Percentiles rank a stretch among this genome's conserved stretches.
Conservation (phyloP, 2,888 invertebrate genomes). For the Pemphredon lugubris region DNA sequence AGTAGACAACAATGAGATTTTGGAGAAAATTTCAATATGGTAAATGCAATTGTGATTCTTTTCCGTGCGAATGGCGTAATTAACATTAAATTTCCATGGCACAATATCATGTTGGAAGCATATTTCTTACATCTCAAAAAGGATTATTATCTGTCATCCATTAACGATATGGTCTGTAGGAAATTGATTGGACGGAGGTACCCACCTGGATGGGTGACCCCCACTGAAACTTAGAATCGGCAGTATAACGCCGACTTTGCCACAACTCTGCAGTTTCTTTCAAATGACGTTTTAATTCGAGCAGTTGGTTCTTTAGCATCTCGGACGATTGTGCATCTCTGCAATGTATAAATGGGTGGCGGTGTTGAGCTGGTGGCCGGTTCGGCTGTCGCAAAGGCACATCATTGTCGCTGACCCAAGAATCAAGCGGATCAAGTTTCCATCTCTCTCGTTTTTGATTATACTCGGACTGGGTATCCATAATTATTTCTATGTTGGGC, state of each 20-base stretch:
- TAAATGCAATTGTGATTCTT: background rate
- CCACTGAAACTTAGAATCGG: constrained; percentile 67
- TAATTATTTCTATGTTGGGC: constrained; percentile 25
- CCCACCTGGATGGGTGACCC: constrained; percentile 78
- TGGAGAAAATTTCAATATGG: background rate
- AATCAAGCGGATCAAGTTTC: constrained; percentile 62
- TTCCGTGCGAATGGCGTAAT: background rate
- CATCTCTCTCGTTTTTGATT: constrained; percentile 52
- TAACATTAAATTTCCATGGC: constrained; percentile 31
- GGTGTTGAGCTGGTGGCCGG: constrained; percentile 44
- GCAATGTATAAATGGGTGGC: constrained; percentile 51
- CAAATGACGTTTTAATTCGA: constrained; percentile 61
- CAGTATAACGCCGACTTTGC: constrained; percentile 53
- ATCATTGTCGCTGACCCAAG: constrained; percentile 53
- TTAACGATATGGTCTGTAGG: constrained; percentile 62
- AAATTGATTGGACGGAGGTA: constrained; percentile 72
- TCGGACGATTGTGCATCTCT: constrained; percentile 47
- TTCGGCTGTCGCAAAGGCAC: constrained; percentile 55
- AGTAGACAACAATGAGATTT: background rate
- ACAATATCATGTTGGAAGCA: constrained; percentile 26
- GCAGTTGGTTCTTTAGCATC: constrained; percentile 50
- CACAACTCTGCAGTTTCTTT: constrained; percentile 64
- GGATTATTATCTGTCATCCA: constrained; percentile 4
- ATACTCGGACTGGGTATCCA: constrained; percentile 27
- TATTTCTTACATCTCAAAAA: constrained; percentile 2